Evolutionary conservation across 2,113 vertebrate species (phyloP).

Genomic region (Bos taurus): ARS-UCD2.0 NC_037337.1:4984501-4985000

Average conservation of each 20-base stretch:
- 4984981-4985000: not conserved
- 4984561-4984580: not conserved
- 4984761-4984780: not conserved
- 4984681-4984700: not conserved
- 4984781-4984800: not conserved
- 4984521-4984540: not conserved
- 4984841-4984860: not conserved
- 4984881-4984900: not conserved
- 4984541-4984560: not conserved
- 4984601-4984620: not conserved
- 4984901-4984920: not conserved
- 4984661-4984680: not conserved
- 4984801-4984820: not conserved
- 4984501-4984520: not conserved
- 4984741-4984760: not conserved
- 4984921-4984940: not conserved
- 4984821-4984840: not conserved
- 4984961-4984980: not conserved
- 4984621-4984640: not conserved
- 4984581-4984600: not conserved
- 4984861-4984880: slow-evolving; percentile 3
- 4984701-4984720: not conserved
- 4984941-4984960: not conserved
- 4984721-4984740: not conserved
- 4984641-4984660: not conserved